Base-by-base conservation (phyloP, 2,797 vertebrate species). In the Sebastes goodei region DNA sequence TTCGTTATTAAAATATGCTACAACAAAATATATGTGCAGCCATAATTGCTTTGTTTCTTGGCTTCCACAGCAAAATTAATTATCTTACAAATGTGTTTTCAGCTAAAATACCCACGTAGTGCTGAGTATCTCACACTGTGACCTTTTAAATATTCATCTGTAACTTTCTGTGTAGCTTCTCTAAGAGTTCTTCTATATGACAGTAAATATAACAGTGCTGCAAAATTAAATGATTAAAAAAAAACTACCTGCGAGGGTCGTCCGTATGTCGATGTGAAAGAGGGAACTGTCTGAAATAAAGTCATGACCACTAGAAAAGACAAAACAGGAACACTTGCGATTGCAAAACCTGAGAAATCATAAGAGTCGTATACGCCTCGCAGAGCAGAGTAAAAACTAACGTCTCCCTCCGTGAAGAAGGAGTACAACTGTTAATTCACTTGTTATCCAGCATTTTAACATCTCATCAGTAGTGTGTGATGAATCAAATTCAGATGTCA, bases 321-420 rank as follows among this genome's bases (percentile, higher is more conserved):
- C 67, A 86, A 92, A 95, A 94, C 87, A 89, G 93, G 94, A 95
- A 95, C 92, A 88, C 70, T 49, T 74, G 35, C 46, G 5, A 90
- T 93, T 95, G 93, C 93, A 89, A 92, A 94, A 94, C 78, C 67
- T 59, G 38, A 76, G 80, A 88, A 89, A 88, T 89, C 42, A 60
- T 76, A n/a, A 38, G 70, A 57, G 27, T 30, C 27, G 56, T 74
- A 33, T 74, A 33, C 7, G 15, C 21, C 14, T 46, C 53, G 21
- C 46, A 59, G n/a, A 11, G 29, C 75, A 63, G 38, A 59, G 27
- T 21, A 12, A n/a, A 64, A 62, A 35, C 35, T 35, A 35, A 56
- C 0, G 15, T 65, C 32, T 56, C 17, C 7, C 33, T 74, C 23
- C 15, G 10, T 55, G 30, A 17, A 55, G 30, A 17, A 35, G 10